phyloP scores from a whole-genome alignment of 2,888 invertebrate genomes.

The Rhaphigaster nebulosa region DNA sequence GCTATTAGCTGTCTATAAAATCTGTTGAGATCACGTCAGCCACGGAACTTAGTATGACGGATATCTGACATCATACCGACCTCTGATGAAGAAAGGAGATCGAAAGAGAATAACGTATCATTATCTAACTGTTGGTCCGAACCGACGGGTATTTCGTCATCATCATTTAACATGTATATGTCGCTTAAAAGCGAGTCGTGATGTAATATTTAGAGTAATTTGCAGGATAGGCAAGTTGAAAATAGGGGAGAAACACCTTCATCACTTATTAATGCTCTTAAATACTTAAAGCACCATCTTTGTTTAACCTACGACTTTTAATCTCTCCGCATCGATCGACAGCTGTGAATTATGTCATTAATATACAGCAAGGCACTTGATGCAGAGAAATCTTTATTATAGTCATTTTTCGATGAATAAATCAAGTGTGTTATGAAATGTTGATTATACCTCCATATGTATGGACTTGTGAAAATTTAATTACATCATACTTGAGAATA shows the following conservation, averaged over 20 bases:
- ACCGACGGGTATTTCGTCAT: conserved; percentile 13
- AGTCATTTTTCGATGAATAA: not conserved
- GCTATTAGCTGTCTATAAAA: not conserved
- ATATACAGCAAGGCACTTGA: not conserved
- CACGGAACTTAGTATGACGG: not conserved
- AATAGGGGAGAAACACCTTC: conserved; percentile 1
- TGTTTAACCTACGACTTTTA: conserved; percentile 38
- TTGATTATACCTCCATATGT: not conserved
- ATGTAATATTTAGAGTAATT: conserved; percentile 39
- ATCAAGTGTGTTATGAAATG: not conserved
- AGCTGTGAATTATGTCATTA: conserved; percentile 28
- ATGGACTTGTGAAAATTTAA: not conserved
- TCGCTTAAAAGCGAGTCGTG: not conserved
- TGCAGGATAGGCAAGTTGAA: conserved; percentile 25
- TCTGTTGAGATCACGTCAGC: not conserved
- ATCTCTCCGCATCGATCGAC: not conserved
- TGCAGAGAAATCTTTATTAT: not conserved
- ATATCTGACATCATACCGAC: not conserved
- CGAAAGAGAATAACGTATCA: not conserved
- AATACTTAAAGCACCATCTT: conserved; percentile 6
- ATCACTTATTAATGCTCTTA: not conserved
- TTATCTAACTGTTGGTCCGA: conserved; percentile 2
- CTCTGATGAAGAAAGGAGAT: not conserved
- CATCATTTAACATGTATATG: conserved; percentile 44
- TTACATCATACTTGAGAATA: not conserved